Evolutionary conservation across 1,140 invertebrate species (phyloP).

Genomic region (Bombus confusus): DNA sequence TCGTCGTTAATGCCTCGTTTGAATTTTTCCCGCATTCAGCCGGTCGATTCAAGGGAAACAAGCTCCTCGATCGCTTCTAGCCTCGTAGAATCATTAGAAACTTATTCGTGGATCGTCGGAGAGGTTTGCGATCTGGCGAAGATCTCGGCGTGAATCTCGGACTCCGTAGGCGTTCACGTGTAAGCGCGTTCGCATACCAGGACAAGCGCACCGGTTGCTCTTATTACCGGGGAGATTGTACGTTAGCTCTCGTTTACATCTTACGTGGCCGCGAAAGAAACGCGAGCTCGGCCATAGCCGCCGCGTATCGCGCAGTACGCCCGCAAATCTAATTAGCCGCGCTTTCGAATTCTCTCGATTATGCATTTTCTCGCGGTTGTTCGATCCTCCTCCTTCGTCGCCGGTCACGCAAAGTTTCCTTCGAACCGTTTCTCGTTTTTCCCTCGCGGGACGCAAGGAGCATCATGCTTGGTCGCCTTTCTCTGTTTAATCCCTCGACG

Average conservation of each 20-base stretch:
- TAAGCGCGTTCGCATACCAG: slow-evolving; percentile 50
- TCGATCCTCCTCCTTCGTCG: not conserved
- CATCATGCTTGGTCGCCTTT: too few relatives aligned
- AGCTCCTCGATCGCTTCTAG: too few relatives aligned
- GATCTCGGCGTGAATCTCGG: not conserved
- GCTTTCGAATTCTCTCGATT: slow-evolving; percentile 61
- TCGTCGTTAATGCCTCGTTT: too few relatives aligned
- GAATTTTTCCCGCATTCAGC: too few relatives aligned
- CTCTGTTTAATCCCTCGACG: too few relatives aligned
- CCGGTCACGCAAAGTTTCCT: not conserved
- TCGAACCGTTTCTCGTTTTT: too few relatives aligned
- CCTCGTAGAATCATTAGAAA: not conserved
- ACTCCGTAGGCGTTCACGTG: slow-evolving; percentile 40
- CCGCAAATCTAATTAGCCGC: slow-evolving; percentile 59
- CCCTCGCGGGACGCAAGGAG: too few relatives aligned
- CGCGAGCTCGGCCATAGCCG: not conserved
- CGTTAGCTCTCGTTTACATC: slow-evolving; percentile 61
- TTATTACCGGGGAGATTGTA: slow-evolving; percentile 71
- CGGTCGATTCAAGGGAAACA: too few relatives aligned
- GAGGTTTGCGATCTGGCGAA: not conserved
- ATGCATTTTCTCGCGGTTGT: slow-evolving; percentile 22
- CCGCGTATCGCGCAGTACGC: slow-evolving; percentile 10
- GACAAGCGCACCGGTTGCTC: slow-evolving; percentile 50
- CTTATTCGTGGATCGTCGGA: not conserved
- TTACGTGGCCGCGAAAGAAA: slow-evolving; percentile 32